phyloP scores from a whole-genome alignment of 2,797 vertebrate species.

The Bradypus variegatus region DNA sequence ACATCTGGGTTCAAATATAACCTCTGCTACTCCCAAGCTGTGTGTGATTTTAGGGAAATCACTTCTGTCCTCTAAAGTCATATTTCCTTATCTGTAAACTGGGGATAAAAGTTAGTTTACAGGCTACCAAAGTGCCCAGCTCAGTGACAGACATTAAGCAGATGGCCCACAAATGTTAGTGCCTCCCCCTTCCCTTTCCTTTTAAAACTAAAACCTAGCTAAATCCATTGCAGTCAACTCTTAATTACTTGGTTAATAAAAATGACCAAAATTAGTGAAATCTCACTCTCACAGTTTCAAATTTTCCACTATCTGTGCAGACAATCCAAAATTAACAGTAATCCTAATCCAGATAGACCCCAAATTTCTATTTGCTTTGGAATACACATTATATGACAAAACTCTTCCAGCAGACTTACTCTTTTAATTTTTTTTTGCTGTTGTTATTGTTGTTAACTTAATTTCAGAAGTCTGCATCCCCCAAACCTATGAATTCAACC shows the following conservation, averaged over 20 bases:
- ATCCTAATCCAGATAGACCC: background rate
- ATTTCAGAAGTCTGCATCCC: background rate
- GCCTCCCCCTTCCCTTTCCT: background rate
- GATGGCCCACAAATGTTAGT: background rate
- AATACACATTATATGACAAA: background rate
- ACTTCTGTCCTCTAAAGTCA: background rate
- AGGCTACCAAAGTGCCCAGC: background rate
- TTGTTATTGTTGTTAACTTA: background rate
- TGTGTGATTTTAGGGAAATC: background rate
- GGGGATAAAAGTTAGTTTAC: too few relatives aligned
- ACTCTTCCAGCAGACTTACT: background rate
- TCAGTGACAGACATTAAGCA: background rate
- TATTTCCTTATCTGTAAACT: background rate
- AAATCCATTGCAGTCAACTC: background rate
- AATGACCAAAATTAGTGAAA: background rate
- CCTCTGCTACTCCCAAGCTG: background rate
- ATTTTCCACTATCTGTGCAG: background rate
- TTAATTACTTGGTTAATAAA: background rate
- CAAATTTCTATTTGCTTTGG: background rate
- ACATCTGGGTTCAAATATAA: background rate
- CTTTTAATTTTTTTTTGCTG: background rate
- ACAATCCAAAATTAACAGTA: background rate
- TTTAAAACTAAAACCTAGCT: background rate
- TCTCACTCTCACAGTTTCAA: background rate
- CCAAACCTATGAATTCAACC: background rate